phyloP scores from a whole-genome alignment of 2,888 invertebrate species.

The Oegoconia quadripuncta region DNA sequence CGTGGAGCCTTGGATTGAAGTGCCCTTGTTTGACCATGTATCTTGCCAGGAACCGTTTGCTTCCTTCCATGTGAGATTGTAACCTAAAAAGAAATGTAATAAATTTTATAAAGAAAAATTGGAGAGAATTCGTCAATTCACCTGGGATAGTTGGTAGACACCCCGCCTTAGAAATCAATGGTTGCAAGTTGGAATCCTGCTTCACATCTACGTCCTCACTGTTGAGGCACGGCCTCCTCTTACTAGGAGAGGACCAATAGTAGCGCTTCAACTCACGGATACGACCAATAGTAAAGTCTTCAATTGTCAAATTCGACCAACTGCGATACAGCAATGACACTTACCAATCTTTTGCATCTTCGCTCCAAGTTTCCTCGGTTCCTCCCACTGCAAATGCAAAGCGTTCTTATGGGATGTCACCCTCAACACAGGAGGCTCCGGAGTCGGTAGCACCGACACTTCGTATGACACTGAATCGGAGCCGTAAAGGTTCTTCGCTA shows the following conservation, averaged over 20 bases:
- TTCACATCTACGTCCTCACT: too few species aligned
- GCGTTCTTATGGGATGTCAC: conserved; percentile 66
- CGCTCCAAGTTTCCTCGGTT: conserved; percentile 48
- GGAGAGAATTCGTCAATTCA: too few species aligned
- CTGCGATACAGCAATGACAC: too few species aligned
- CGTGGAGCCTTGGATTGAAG: conserved; percentile 69
- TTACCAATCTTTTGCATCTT: conserved; percentile 61
- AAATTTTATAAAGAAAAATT: neutral
- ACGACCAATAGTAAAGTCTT: too few species aligned
- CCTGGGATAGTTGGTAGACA: too few species aligned
- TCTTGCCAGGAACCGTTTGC: conserved; percentile 71
- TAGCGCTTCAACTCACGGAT: too few species aligned
- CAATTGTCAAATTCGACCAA: too few species aligned
- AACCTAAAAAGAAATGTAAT: conserved; percentile 42
- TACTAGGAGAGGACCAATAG: too few species aligned
- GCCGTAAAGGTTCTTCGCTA: conserved; percentile 90
- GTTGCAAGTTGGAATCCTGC: too few species aligned
- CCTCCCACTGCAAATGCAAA: conserved; percentile 81
- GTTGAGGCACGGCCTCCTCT: too few species aligned
- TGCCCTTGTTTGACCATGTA: conserved; percentile 82
- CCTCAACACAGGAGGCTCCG: conserved; percentile 82
- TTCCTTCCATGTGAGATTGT: conserved; percentile 73
- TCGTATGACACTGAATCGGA: conserved; percentile 90
- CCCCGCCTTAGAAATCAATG: too few species aligned
- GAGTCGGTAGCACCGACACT: conserved; percentile 87